Evolutionary conservation across 2,113 vertebrate genomes (phyloP).

Genomic region (Xenus cinereus): DNA sequence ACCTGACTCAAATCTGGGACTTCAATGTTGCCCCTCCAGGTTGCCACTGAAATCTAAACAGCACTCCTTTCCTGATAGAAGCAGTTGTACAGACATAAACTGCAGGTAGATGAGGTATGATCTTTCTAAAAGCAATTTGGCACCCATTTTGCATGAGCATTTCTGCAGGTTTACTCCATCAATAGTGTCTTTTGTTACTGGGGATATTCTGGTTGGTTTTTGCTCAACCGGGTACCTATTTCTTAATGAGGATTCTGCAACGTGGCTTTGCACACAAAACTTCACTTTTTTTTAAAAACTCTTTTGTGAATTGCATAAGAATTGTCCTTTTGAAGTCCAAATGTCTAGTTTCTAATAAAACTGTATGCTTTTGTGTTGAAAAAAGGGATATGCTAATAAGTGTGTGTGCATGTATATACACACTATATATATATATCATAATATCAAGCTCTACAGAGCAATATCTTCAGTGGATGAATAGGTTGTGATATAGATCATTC

Average conservation of each 20-base stretch:
- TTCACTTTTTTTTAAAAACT: background rate
- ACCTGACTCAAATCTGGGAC: fast-evolving
- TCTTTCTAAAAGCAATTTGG: background rate
- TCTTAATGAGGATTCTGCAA: background rate
- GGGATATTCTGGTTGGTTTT: background rate
- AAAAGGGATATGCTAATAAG: background rate
- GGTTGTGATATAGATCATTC: background rate
- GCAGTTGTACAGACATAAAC: background rate
- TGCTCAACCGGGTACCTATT: background rate
- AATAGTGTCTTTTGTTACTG: background rate
- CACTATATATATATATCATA: background rate
- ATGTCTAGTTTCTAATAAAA: background rate
- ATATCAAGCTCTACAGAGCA: background rate
- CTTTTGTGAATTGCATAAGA: background rate
- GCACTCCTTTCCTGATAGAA: background rate
- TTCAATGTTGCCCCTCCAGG: fast-evolving
- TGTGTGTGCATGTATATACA: fast-evolving
- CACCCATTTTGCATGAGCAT: background rate
- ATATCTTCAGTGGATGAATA: background rate
- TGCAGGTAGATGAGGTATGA: background rate
- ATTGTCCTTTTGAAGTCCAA: background rate
- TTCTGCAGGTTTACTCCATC: background rate
- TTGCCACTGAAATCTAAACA: background rate
- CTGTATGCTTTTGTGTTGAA: background rate
- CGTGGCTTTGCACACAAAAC: background rate